phyloP scores from a whole-genome alignment of 2,888 invertebrate genomes.

The Polymixis flavicincta region DNA sequence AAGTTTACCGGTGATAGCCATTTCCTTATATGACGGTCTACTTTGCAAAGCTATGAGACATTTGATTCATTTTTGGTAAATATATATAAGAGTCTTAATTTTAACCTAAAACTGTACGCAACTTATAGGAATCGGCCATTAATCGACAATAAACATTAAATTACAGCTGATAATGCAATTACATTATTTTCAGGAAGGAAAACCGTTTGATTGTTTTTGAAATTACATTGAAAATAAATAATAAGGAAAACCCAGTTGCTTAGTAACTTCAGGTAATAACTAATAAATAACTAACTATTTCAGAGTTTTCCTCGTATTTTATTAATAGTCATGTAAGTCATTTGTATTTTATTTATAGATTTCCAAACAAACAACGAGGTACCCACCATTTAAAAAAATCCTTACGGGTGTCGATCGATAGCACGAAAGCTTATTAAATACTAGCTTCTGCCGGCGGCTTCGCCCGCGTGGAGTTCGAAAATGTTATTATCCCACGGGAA shows the following conservation, averaged over 20 bases:
- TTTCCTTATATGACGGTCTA: too few relatives aligned
- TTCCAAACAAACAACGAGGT: not conserved
- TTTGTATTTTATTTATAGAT: not conserved
- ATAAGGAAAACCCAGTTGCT: not conserved
- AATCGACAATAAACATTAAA: not conserved
- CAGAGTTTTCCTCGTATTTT: not conserved
- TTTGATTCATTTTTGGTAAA: too few relatives aligned
- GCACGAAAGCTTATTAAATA: not conserved
- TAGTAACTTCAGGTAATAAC: not conserved
- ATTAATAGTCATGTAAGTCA: not conserved
- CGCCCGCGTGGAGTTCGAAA: too few relatives aligned
- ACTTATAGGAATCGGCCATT: too few relatives aligned
- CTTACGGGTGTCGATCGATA: not conserved
- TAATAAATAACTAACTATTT: not conserved
- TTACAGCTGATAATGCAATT: not conserved
- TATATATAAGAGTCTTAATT: too few relatives aligned
- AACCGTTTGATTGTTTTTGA: not conserved
- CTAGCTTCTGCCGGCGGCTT: too few relatives aligned
- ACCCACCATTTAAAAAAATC: not conserved
- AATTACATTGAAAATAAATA: not conserved
- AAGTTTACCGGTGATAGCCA: too few relatives aligned
- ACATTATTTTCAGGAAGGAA: slow-evolving; percentile 3
- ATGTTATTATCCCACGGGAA: too few relatives aligned
- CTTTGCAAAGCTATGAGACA: too few relatives aligned
- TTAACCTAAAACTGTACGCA: too few relatives aligned